Conservation (phyloP, 2,888 invertebrate genomes). For the Heliconius sara region DNA sequence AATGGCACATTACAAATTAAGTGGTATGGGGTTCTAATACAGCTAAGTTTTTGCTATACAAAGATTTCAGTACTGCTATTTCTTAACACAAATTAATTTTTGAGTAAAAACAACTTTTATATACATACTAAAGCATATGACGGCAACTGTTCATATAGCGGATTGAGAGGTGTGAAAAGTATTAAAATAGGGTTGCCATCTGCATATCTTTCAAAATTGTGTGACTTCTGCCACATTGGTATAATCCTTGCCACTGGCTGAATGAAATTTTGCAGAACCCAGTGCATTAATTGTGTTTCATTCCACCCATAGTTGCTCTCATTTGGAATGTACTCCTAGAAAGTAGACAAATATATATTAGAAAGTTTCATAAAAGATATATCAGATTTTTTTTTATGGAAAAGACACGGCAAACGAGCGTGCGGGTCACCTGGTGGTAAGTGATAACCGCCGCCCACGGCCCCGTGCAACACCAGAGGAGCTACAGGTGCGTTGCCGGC, state of each 20-base stretch:
- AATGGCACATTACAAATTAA: no score
- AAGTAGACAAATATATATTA: conserved; percentile 34
- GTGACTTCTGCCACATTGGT: conserved; percentile 88
- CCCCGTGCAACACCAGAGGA: no score
- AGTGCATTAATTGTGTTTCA: conserved; percentile 76
- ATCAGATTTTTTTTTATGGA: no score
- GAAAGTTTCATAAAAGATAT: not conserved
- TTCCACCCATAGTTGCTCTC: conserved; percentile 65
- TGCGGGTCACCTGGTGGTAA: no score
- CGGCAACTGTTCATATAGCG: conserved; percentile 86
- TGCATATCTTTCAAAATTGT: conserved; percentile 86
- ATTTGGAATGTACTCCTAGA: conserved; percentile 82
- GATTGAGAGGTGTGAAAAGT: conserved; percentile 90
- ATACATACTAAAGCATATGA: conserved; percentile 87
- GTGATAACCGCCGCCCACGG: no score
- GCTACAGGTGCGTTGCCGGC: no score
- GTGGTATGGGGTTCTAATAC: no score
- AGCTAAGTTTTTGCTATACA: no score
- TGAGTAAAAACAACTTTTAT: not conserved
- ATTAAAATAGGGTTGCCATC: conserved; percentile 89
- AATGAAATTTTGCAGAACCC: conserved; percentile 85
- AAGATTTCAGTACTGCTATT: not conserved
- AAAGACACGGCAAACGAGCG: no score
- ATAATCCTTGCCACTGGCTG: conserved; percentile 87
- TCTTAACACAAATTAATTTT: not conserved